Evolutionary conservation across 1,140 invertebrate species (phyloP).

Genomic region (Sarcophaga bullata): DNA sequence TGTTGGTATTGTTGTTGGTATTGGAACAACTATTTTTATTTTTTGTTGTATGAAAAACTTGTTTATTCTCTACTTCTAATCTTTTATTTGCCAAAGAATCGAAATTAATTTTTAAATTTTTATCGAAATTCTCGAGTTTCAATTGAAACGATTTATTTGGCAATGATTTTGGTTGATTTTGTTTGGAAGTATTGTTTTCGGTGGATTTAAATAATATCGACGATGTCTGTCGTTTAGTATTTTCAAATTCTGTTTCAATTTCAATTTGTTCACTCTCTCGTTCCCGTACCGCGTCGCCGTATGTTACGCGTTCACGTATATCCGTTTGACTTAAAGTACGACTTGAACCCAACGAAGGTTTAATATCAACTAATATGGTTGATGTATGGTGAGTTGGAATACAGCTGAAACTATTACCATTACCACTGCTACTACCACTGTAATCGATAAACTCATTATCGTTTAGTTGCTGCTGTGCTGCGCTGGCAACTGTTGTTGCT

Average conservation of each 20-base stretch:
- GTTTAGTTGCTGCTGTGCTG: constrained; percentile 35
- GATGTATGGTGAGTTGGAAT: constrained; percentile 33
- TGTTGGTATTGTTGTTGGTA: neutral
- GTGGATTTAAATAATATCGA: neutral
- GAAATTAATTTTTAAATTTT: constrained; percentile 9
- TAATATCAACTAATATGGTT: constrained; percentile 41
- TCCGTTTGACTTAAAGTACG: constrained; percentile 40
- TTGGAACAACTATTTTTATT: neutral
- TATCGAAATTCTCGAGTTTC: neutral
- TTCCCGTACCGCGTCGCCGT: constrained; percentile 3
- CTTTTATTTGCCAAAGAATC: constrained; percentile 1
- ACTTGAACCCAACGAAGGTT: constrained; percentile 44
- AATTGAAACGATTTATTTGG: too few relatives aligned
- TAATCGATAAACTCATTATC: constrained; percentile 35
- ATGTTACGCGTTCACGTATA: neutral
- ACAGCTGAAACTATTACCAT: neutral
- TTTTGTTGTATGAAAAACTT: constrained; percentile 15
- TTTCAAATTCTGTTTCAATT: neutral
- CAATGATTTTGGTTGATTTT: neutral
- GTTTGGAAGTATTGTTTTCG: neutral
- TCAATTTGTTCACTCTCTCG: neutral
- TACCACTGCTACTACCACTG: constrained; percentile 22
- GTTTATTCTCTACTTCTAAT: constrained; percentile 40
- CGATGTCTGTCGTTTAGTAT: neutral
- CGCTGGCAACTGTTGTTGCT: constrained; percentile 54